These are phyloP conservation scores for Butastur rufipennis DNA, from an alignment of 2,113 vertebrate genomes.

Conservation along the genomic window DNA sequence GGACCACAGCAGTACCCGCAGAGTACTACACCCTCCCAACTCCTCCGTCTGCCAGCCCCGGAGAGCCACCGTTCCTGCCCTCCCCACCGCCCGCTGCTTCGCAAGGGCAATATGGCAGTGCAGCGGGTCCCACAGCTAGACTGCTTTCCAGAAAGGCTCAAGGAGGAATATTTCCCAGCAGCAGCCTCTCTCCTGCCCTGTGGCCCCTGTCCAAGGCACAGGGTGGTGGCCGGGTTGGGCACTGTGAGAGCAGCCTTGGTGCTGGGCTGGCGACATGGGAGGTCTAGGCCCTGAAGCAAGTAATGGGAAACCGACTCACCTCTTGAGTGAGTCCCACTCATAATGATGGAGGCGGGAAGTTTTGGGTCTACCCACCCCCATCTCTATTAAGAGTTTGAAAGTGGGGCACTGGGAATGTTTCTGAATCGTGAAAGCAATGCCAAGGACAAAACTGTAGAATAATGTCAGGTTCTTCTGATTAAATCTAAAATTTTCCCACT, in stretches of 20 bases:
- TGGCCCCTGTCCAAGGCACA: background rate
- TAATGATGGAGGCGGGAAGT: background rate
- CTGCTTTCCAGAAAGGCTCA: background rate
- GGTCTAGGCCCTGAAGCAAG: background rate
- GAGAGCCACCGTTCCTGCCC: background rate
- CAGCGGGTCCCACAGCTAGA: fast-evolving
- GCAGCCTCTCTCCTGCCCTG: background rate
- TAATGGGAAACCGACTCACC: background rate
- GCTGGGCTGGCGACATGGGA: background rate
- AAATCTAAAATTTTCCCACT: background rate
- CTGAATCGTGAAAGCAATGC: background rate
- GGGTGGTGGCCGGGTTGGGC: background rate
- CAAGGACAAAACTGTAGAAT: background rate
- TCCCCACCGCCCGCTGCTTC: background rate
- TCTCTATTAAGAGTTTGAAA: background rate
- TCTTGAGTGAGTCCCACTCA: background rate
- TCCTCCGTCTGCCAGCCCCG: background rate
- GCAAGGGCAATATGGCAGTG: background rate
- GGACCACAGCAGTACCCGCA: background rate
- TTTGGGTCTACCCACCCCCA: background rate
- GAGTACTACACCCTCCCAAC: background rate
- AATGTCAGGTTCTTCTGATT: slow-evolving; percentile 3
- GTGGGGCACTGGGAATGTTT: background rate
- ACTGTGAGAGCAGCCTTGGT: background rate
- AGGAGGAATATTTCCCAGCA: background rate